These are phyloP conservation scores for Toxonevra muliebris DNA, from an alignment of 2,888 invertebrate species.

Conservation along the genomic window DNA sequence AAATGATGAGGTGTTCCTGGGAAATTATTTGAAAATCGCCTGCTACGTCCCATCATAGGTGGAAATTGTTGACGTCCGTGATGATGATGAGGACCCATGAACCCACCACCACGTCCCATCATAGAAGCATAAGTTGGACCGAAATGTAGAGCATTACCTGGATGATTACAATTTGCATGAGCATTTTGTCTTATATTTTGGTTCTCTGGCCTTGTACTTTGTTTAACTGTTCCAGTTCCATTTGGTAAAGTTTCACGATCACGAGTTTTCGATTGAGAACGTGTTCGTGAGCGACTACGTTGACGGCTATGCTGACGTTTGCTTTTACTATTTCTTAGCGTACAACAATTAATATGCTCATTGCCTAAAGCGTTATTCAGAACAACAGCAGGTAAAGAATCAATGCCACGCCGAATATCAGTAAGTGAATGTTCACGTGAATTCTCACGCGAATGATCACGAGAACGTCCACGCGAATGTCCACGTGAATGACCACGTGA, in stretches of 20 bases:
- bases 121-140: not conserved
- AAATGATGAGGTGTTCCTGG: too few relatives aligned
- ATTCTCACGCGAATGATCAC: constrained; percentile 6
- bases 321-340: not conserved
- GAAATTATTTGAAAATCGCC: too few relatives aligned
- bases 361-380: constrained; percentile 5
- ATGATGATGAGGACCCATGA: too few relatives aligned
- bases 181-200: not conserved
- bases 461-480: constrained; percentile 12
- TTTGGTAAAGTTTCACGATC: not conserved
- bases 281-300: too few relatives aligned
- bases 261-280: not conserved
- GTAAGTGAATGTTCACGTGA: constrained; percentile 15
- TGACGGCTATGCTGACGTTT: not conserved
- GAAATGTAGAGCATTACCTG: not conserved
- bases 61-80: too few relatives aligned
- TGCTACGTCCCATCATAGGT: too few relatives aligned
- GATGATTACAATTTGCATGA: not conserved
- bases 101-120: not conserved
- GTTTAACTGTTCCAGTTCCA: not conserved
- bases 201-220: too few relatives aligned
- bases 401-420: not conserved
- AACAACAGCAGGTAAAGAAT: not conserved
- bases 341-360: constrained; percentile 3
- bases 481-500: constrained; percentile 15